Percentiles rank a stretch among this genome's conserved stretches.
These are phyloP conservation scores for Loriculus beryllinus DNA, from an alignment of 2,797 vertebrate genomes.

Conservation along the genomic window DNA sequence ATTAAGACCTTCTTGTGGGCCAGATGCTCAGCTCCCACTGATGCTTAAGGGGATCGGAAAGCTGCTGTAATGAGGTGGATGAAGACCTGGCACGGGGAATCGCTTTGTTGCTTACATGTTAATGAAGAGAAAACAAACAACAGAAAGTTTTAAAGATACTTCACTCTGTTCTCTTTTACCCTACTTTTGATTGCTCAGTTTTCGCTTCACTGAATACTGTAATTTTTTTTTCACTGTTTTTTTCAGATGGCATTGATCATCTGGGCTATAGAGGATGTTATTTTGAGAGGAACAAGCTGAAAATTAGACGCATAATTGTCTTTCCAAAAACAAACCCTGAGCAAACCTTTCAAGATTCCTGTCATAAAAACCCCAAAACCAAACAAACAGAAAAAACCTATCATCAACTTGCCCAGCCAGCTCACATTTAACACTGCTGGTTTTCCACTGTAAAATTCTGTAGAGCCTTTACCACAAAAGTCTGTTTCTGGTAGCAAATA, in stretches of 20 bases:
- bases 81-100: background rate
- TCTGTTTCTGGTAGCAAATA: background rate
- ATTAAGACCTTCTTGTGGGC: rapidly evolving
- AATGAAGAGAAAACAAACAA: background rate
- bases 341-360: background rate
- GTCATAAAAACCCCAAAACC: background rate
- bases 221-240: background rate
- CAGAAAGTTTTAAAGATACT: background rate
- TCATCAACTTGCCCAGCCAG: background rate
- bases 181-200: background rate
- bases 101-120: background rate
- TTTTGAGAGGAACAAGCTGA: background rate
- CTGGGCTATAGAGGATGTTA: background rate
- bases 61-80: background rate
- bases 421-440: background rate
- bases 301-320: background rate
- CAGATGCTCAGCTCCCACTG: background rate
- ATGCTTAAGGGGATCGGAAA: background rate
- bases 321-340: background rate
- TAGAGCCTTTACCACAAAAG: background rate
- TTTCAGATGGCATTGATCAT: background rate
- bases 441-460: background rate
- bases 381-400: background rate
- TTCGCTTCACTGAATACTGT: background rate
- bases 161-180: background rate